Percentiles rank a stretch among this genome's conserved stretches.
phyloP scores from a whole-genome alignment of 2,797 vertebrate species.

The Galaxias olidus region DNA sequence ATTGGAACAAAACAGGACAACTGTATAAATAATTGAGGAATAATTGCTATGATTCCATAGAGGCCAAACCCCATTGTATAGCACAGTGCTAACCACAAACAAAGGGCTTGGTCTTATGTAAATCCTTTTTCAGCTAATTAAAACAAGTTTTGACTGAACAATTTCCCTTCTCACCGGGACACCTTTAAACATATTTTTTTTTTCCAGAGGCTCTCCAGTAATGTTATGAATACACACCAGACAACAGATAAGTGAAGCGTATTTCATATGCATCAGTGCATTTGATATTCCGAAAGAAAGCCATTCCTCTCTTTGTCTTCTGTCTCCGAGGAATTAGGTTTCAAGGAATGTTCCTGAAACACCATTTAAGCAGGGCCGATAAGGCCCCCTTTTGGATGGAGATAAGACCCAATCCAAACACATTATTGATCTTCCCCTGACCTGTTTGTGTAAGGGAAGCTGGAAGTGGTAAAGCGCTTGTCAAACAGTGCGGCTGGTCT shows the following conservation, averaged over 20 bases:
- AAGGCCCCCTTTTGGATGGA: constrained; percentile 57
- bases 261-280: constrained; percentile 54
- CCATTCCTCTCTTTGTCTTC: constrained; percentile 59
- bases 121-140: too few species aligned
- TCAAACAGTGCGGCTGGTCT: constrained; percentile 50
- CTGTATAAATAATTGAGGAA: too few species aligned
- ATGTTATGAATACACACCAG: constrained; percentile 30
- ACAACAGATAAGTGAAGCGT: constrained; percentile 56
- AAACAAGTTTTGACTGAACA: too few species aligned
- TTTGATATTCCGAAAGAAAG: constrained; percentile 59
- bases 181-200: too few species aligned
- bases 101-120: too few species aligned
- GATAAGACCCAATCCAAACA: constrained; percentile 68
- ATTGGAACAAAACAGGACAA: too few species aligned
- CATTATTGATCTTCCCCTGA: constrained; percentile 70
- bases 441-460: constrained; percentile 69
- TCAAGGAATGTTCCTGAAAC: constrained; percentile 69
- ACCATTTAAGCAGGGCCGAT: constrained; percentile 66
- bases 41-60: too few species aligned
- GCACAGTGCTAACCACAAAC: too few species aligned
- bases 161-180: too few species aligned
- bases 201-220: constrained; percentile 35
- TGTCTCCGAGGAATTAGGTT: constrained; percentile 58
- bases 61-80: too few species aligned
- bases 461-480: constrained; percentile 57